Conservation (phyloP, 2,113 vertebrate species). For the Clarias magur region DNA sequence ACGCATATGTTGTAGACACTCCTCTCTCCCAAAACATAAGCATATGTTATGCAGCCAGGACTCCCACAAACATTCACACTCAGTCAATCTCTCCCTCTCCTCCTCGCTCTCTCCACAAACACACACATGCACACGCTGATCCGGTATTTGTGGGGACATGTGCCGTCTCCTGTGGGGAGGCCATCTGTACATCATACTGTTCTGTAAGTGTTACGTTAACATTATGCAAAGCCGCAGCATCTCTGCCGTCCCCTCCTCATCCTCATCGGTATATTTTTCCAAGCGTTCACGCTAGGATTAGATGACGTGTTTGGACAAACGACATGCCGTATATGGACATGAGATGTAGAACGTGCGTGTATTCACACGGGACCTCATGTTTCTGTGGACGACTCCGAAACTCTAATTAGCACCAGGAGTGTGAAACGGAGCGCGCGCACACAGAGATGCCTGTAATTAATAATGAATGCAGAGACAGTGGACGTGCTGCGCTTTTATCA, state of each 20-base stretch:
- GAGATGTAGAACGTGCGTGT: not conserved
- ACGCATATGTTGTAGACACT: conserved; percentile 29
- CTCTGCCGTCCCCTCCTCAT: conserved; percentile 18
- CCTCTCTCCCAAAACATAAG: not conserved
- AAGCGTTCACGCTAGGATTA: conserved; percentile 7
- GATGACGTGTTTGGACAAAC: not conserved
- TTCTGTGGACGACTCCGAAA: conserved; percentile 3
- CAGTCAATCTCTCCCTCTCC: not conserved
- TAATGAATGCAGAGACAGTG: conserved; percentile 34
- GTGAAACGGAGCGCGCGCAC: conserved; percentile 26
- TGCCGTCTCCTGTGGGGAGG: conserved; percentile 63
- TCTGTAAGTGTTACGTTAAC: conserved; percentile 47
- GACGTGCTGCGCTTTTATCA: conserved; percentile 29
- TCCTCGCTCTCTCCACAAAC: conserved; percentile 3
- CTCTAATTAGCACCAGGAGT: conserved; percentile 33
- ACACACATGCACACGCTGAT: conserved; percentile 32
- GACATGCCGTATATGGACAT: not conserved
- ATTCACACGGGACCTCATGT: not conserved
- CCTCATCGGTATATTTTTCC: conserved; percentile 9
- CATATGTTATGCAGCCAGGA: conserved; percentile 32
- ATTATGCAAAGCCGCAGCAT: conserved; percentile 11
- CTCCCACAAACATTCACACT: conserved; percentile 33
- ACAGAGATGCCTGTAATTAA: conserved; percentile 39
- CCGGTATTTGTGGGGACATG: conserved; percentile 42
- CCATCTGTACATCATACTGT: conserved; percentile 70